Conservation (phyloP, 1,140 invertebrate genomes). For the Ctenoplectra terminalis region DNA sequence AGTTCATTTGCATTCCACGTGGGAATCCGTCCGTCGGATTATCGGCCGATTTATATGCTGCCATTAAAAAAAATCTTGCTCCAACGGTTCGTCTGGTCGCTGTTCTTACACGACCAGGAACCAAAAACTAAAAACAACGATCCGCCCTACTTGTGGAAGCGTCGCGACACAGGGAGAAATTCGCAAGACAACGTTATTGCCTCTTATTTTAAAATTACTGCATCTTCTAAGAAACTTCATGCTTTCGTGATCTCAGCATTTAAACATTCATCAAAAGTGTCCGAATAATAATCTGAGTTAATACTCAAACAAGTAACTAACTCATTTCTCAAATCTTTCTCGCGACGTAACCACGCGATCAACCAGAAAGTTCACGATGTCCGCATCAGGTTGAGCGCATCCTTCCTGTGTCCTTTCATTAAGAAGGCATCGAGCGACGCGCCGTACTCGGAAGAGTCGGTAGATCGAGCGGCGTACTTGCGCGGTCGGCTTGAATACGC, state of each 20-base stretch:
- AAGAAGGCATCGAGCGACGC: conserved; percentile 47
- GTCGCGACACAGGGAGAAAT: conserved; percentile 5
- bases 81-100: not conserved
- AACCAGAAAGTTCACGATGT: not conserved
- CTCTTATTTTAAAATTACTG: too few relatives aligned
- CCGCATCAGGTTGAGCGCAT: not conserved
- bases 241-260: too few relatives aligned
- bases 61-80: conserved; percentile 50
- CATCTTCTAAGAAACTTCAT: too few relatives aligned
- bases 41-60: conserved; percentile 74
- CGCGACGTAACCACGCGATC: not conserved
- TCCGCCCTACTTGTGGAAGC: conserved; percentile 11
- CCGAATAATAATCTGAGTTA: not conserved
- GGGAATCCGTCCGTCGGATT: conserved; percentile 70
- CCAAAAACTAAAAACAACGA: not conserved
- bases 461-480: conserved; percentile 33
- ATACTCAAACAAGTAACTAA: not conserved
- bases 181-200: conserved; percentile 1
- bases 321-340: not conserved
- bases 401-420: conserved; percentile 48
- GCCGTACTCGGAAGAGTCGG: conserved; percentile 33
- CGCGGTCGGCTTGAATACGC: conserved; percentile 57
- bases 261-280: not conserved
- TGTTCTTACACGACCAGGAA: not conserved
- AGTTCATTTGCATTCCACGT: conserved; percentile 76